A percentile compares a stretch with the other conserved stretches of the same genome.
Conservation (phyloP, 2,113 vertebrate species). For the Cariama cristata region DNA sequence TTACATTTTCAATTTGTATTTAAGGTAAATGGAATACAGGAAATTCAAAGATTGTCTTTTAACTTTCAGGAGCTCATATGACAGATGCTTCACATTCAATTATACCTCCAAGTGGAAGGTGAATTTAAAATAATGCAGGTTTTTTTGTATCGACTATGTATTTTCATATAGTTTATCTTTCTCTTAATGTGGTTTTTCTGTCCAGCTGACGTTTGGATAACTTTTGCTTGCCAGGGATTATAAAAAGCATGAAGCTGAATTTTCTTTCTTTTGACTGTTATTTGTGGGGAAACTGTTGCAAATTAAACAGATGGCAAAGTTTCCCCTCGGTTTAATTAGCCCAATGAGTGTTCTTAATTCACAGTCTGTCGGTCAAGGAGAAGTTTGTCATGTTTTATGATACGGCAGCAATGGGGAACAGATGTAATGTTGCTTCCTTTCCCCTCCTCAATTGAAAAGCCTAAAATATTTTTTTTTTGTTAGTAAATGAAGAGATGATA, state of each 20-base stretch:
- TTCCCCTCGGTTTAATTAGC: neutral
- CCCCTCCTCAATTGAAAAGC: neutral
- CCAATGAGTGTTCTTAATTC: neutral
- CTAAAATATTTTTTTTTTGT: neutral
- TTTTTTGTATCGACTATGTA: neutral
- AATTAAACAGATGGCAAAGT: neutral
- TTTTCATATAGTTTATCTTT: neutral
- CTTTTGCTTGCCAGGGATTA: neutral
- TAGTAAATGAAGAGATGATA: neutral
- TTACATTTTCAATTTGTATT: neutral
- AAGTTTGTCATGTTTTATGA: neutral
- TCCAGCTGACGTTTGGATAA: neutral
- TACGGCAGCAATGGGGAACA: neutral
- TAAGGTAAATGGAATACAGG: neutral
- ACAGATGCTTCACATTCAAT: slow-evolving; percentile 61
- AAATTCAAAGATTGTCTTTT: neutral
- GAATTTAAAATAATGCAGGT: neutral
- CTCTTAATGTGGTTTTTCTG: neutral
- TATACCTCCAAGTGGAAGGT: slow-evolving; percentile 74
- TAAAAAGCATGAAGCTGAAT: neutral
- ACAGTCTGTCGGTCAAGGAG: neutral
- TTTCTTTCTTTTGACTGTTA: neutral
- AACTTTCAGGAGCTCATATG: slow-evolving; percentile 57
- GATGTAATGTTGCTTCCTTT: neutral
- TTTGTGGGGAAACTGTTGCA: neutral